These are phyloP conservation scores for Drosophila neonasuta DNA, from an alignment of 2,888 invertebrate species.

Conservation along the genomic window DNA sequence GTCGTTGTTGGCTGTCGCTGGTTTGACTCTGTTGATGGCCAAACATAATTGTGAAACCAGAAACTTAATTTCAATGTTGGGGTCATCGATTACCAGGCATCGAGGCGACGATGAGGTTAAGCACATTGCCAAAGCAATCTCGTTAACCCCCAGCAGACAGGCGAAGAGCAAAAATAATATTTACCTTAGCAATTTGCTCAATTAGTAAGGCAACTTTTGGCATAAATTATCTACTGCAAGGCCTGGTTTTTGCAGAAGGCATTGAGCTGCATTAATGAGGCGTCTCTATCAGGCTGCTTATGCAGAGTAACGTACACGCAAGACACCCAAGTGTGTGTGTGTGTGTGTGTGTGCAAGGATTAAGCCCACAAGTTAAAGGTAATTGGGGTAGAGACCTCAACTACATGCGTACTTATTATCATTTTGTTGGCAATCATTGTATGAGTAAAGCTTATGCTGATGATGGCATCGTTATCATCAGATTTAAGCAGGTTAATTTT, in stretches of 20 bases:
- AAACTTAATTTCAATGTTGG: conserved; percentile 27
- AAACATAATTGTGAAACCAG: conserved; percentile 25
- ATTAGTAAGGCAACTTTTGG: conserved; percentile 44
- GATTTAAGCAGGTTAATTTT: conserved; percentile 6
- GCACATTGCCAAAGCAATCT: not conserved
- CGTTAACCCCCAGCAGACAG: not conserved
- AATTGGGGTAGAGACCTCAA: not conserved
- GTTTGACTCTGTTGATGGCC: conserved; percentile 9
- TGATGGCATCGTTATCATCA: conserved; percentile 2
- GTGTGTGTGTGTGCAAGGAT: not conserved
- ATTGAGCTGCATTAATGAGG: conserved; percentile 61
- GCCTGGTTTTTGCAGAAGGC: conserved; percentile 27
- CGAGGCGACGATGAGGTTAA: conserved; percentile 3
- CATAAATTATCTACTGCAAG: conserved; percentile 31
- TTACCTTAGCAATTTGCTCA: conserved; percentile 42
- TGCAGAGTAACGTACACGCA: conserved; percentile 44
- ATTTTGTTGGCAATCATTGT: conserved; percentile 7
- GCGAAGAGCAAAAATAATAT: conserved; percentile 37
- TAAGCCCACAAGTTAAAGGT: conserved; percentile 9
- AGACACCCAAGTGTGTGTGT: not conserved
- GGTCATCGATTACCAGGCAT: conserved; percentile 47
- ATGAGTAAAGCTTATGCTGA: not conserved
- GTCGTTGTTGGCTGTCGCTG: not conserved
- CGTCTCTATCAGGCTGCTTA: conserved; percentile 41
- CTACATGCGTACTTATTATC: not conserved